Percentiles rank a stretch among this genome's conserved stretches.
Evolutionary conservation across 2,113 vertebrate species (phyloP).

Genomic region (Halcyon malimbica): DNA sequence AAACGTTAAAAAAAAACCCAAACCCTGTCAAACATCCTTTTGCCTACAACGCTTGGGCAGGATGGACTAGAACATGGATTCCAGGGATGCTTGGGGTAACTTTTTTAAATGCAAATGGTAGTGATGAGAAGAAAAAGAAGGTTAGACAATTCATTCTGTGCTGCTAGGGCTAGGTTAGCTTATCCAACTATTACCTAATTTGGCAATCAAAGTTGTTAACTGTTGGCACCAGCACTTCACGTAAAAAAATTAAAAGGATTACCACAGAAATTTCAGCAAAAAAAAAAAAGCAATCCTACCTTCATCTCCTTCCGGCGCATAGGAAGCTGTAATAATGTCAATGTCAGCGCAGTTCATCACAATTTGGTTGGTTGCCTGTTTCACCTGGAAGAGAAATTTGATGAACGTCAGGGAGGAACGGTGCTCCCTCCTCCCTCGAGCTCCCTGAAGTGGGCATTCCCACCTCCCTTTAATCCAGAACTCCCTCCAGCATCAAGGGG

Average conservation of each 20-base stretch:
- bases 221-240: background rate
- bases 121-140: rapidly evolving
- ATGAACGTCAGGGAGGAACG: background rate
- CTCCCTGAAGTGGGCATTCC: background rate
- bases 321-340: constrained; percentile 98
- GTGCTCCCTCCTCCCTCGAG: background rate
- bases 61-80: rapidly evolving
- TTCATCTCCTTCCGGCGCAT: constrained; percentile 90
- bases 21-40: background rate
- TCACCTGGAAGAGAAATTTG: constrained; percentile 83
- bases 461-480: background rate
- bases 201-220: background rate
- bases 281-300: constrained; percentile 74
- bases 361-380: constrained; percentile 95
- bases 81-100: background rate
- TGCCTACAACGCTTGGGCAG: rapidly evolving
- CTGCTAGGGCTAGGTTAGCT: background rate
- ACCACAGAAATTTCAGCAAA: background rate
- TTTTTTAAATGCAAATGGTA: background rate
- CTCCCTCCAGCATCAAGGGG: background rate
- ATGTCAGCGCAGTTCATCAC: constrained; percentile 99
- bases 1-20: no score
- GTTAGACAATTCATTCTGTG: background rate
- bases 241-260: rapidly evolving
- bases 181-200: background rate